Evolutionary conservation across 2,888 invertebrate species (phyloP), one percentile per base, ranked within the genome.

Genomic region (Caenorhabditis doughertyi): DNA sequence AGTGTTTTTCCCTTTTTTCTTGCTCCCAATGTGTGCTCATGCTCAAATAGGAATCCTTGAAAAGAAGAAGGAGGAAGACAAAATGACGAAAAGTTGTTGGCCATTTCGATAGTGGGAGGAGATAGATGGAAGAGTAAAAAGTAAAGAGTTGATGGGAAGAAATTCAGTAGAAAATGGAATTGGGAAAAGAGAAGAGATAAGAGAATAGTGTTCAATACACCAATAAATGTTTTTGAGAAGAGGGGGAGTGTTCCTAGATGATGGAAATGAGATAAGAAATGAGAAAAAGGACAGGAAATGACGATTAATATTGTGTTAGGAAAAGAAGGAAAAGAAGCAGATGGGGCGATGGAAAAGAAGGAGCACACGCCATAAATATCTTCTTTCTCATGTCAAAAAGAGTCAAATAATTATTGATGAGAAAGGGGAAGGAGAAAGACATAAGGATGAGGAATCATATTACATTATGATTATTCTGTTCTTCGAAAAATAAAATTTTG

Each of bases 391-490:
- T 72, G 72, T 72, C 72, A 60, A 47, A 72, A 49, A 29, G 64
- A 73, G 73, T 67, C 76, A 76, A 67, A 47, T 7, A 35, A 65
- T 76, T 76, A 76, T 76, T 76, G 67, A 76, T 76, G 76, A 76
- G 73, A 71, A n/a, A 39, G 29, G 13, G 13, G 42, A 42, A 42
- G 44, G 44, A n/a, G 18, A 47, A 35, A 5, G 44, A 47, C 39
- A 47, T 18, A 47, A 18, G 44, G 18, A 39, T 23, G 11, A 42
- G 32, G 67, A 64, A 58, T 67, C 65, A 51, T 49, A 42, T 74
- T 74, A 73, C 73, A 56, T 39, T 29, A 21, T 21, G 23, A 35
- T n/a, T 55, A 39, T 58, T 1, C 29, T 42, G 42, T 42, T 62
- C 39, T 32, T 21, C 11, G 49, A 23, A 25, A 29, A 44, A 42